Conservation (phyloP, 2,113 vertebrate genomes). For the Microcebus lehilahytsara region DNA sequence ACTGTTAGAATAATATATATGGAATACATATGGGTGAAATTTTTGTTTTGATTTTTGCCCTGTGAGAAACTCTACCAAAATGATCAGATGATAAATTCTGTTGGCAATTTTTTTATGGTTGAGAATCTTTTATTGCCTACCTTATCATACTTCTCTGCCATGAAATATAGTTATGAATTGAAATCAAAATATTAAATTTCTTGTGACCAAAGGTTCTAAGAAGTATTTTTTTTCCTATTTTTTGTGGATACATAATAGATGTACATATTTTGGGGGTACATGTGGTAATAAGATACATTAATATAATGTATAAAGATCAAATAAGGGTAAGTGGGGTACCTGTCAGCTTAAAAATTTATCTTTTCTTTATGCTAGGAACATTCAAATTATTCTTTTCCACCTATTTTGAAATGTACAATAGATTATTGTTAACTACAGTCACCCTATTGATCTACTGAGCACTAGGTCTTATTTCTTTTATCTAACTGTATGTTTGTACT, state of each 20-base stretch:
- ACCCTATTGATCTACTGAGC: not conserved
- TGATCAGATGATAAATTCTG: not conserved
- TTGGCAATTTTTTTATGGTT: constrained; percentile 7
- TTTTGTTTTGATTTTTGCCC: not conserved
- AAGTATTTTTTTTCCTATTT: not conserved
- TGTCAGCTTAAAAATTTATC: not conserved
- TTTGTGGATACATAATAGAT: not conserved
- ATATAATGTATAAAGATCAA: not conserved
- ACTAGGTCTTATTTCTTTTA: not conserved
- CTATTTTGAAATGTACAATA: not conserved
- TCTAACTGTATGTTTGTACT: not conserved
- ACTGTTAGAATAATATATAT: not conserved
- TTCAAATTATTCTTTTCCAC: not conserved
- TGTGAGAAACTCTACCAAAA: not conserved
- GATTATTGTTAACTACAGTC: not conserved
- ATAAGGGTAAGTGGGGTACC: not conserved
- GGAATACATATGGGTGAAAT: not conserved
- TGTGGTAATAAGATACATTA: not conserved
- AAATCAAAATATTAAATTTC: constrained; percentile 28
- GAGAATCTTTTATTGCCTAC: not conserved
- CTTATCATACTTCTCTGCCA: not conserved
- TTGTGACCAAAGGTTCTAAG: not conserved
- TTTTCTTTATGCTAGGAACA: not conserved
- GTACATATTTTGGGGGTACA: not conserved
- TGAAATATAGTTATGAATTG: constrained; percentile 24